phyloP scores from a whole-genome alignment of 2,113 vertebrate species.

The Capreolus pygargus region DNA sequence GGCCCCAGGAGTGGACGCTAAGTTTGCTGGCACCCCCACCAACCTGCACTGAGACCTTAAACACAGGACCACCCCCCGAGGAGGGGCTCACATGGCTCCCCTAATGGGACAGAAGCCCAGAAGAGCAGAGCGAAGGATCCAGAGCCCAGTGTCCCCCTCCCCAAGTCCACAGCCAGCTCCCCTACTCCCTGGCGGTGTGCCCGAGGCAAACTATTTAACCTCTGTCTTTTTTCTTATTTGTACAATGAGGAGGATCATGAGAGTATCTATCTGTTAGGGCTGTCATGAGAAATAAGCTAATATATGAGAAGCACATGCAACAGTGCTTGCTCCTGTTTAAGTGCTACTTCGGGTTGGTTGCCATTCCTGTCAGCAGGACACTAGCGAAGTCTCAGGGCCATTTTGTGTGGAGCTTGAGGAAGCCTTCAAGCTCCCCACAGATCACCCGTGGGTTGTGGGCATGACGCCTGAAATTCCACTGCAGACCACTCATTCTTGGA shows the following conservation, averaged over 20 bases:
- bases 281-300: neutral
- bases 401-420: too few relatives aligned
- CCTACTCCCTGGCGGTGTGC: neutral
- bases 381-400: neutral
- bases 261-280: neutral
- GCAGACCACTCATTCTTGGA: neutral
- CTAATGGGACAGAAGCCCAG: neutral
- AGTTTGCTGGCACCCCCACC: neutral
- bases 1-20: accelerated
- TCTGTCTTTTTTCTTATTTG: neutral
- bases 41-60: neutral
- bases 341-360: accelerated
- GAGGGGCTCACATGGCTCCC: neutral
- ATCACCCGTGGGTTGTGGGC: neutral
- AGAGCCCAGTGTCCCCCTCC: neutral
- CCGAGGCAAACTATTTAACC: neutral
- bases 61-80: neutral
- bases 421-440: neutral
- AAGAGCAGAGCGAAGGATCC: neutral
- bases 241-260: neutral
- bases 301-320: neutral
- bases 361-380: neutral
- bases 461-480: neutral
- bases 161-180: neutral
- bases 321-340: neutral